Evolutionary conservation across 2,113 vertebrate genomes (phyloP), one percentile per base, ranked within the genome.

Genomic region (Pavo muticus): DNA sequence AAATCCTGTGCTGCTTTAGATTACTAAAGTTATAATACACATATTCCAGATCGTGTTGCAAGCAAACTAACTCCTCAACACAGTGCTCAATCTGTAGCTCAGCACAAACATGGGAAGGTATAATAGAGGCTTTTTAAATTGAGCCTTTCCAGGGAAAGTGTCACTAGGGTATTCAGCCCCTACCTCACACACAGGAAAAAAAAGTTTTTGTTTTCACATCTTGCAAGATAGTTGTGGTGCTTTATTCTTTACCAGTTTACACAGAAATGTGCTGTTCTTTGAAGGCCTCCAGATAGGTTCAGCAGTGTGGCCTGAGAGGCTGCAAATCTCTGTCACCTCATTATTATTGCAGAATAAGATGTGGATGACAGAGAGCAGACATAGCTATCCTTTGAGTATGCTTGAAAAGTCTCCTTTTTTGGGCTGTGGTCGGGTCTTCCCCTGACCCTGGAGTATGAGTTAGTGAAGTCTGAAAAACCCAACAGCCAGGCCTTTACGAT

Each of bases 271-370:
- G 61, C 50, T 81, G 61, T 79, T 83, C 75, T 59, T 79, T 0
- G 0, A 27, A 77, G 82, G 57, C 47, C 87, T 95, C 82, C 71
- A 50, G 81, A 71, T 29, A 16, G 52, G 69, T 40, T 59, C 6
- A 87, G 47, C 24, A 2, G 56, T 32, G 1, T 39, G 75, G 93
- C 75, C 74, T 89, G 29, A 95, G 81, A 88, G 87, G 47, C 93
- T 95, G 90, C 85, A 96, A 86, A 96, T 93, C 91, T 94, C 50
- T 94, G 79, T 91, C 89, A 93, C 91, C 60, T 96, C 87, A 9
- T 95, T 91, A 91, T 64, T 83, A 30, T 5, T 90, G 87, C 56
- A 44, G 78, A 88, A 44, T 69, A 54, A 85, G 87, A 95, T 76
- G 87, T 68, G 72, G 60, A 11, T 94, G 93, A 90, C 25, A 47